These are phyloP conservation scores for Micronycteris hirsuta DNA, from an alignment of 2,113 vertebrate species.

Conservation along the genomic window DNA sequence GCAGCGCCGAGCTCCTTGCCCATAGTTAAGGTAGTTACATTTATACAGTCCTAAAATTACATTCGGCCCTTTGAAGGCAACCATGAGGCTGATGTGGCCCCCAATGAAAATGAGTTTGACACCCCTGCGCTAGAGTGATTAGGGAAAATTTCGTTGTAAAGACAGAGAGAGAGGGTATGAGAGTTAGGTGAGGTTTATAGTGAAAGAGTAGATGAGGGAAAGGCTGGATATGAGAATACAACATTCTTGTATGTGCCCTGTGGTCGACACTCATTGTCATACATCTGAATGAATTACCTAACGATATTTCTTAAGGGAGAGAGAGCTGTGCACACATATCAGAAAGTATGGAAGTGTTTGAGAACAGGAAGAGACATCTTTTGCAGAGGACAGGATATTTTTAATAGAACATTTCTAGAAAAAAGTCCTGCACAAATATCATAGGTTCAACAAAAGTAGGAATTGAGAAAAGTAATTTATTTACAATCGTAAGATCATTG, in stretches of 20 bases:
- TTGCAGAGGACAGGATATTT: background rate
- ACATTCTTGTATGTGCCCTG: background rate
- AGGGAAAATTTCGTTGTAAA: background rate
- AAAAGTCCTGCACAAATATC: background rate
- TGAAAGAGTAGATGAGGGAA: background rate
- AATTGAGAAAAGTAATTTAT: background rate
- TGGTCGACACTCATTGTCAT: background rate
- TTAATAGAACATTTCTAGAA: background rate
- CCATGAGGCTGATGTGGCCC: too few relatives aligned
- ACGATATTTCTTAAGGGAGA: background rate
- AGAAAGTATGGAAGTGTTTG: background rate
- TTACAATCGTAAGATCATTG: background rate
- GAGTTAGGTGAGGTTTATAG: background rate
- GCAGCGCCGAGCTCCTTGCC: too few relatives aligned
- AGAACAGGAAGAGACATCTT: background rate
- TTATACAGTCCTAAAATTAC: too few relatives aligned
- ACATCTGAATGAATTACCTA: background rate
- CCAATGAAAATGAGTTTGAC: too few relatives aligned
- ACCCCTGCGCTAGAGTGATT: background rate
- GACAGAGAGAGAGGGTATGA: background rate
- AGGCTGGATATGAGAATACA: background rate
- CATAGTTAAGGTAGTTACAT: too few relatives aligned
- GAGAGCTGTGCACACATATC: background rate
- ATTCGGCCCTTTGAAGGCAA: too few relatives aligned
- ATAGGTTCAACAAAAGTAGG: background rate